Conservation (phyloP, 2,797 vertebrate species). For the Bradypodion ventrale region DNA sequence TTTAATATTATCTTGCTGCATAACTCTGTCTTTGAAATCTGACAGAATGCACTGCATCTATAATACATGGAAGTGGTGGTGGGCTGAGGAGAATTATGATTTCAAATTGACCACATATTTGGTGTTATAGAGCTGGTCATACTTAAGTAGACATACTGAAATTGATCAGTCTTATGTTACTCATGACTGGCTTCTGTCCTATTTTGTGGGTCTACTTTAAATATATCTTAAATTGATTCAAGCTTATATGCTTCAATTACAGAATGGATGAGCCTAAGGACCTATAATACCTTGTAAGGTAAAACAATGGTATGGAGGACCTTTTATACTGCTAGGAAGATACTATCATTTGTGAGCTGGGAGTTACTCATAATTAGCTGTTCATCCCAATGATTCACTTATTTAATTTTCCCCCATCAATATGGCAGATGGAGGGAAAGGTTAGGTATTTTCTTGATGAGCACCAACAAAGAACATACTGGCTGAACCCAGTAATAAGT, state of each 20-base stretch:
- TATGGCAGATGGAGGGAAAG: background rate
- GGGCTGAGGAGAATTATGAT: too few relatives aligned
- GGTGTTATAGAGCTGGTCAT: background rate
- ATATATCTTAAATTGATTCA: too few relatives aligned
- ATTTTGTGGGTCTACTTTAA: background rate
- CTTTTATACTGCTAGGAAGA: background rate
- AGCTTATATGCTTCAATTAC: background rate
- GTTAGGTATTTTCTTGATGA: background rate
- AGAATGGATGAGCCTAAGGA: too few relatives aligned
- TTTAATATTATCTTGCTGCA: background rate
- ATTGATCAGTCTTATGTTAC: background rate
- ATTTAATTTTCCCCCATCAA: background rate
- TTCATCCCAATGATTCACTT: background rate
- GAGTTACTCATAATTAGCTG: background rate
- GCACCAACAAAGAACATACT: background rate
- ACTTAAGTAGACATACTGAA: background rate
- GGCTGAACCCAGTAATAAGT: too few relatives aligned
- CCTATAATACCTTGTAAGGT: background rate
- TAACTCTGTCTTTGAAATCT: rapidly evolving
- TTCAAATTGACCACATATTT: too few relatives aligned
- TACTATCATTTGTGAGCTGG: background rate
- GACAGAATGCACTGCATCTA: rapidly evolving
- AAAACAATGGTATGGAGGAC: rapidly evolving
- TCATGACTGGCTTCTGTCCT: background rate
- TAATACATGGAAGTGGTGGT: too few relatives aligned